phyloP scores from a whole-genome alignment of 1,140 invertebrate genomes.

The Scaptomyza montana region DNA sequence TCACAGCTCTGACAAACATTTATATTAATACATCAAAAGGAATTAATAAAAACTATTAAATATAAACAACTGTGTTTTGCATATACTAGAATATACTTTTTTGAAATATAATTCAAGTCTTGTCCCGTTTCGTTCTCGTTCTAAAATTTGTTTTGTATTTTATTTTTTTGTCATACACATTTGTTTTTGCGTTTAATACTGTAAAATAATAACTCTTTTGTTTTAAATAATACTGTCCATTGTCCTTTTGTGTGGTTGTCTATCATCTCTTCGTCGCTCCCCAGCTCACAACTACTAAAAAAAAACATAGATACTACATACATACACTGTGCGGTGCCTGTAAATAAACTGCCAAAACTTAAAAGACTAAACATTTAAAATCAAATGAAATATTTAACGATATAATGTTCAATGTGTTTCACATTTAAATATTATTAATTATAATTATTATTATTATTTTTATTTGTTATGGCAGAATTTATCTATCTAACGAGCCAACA shows the following conservation, averaged over 20 bases:
- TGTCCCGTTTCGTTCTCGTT: background rate
- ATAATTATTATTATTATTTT: constrained; percentile 19
- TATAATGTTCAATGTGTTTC: constrained; percentile 50
- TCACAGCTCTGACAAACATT: constrained; percentile 16
- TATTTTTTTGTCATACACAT: constrained; percentile 9
- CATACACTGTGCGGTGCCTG: constrained; percentile 82
- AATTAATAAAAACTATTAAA: constrained; percentile 46
- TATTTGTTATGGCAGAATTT: constrained; percentile 28
- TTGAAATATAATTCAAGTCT: background rate
- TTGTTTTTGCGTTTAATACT: constrained; percentile 22
- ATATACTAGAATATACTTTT: constrained; percentile 43
- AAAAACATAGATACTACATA: constrained; percentile 61
- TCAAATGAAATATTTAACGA: constrained; percentile 83
- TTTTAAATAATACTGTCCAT: constrained; percentile 47
- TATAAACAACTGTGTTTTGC: constrained; percentile 47
- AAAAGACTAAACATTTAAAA: constrained; percentile 43
- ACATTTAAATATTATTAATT: constrained; percentile 20
- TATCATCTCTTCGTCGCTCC: constrained; percentile 42
- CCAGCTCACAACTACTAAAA: constrained; percentile 69
- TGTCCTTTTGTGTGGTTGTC: constrained; percentile 46
- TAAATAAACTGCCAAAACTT: constrained; percentile 77
- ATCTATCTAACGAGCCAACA: background rate
- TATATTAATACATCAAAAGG: constrained; percentile 41
- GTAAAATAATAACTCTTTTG: constrained; percentile 4
- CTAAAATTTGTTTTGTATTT: too few relatives aligned